Evolutionary conservation across 2,113 vertebrate species (phyloP).

Genomic region (Uropsilus gracilis): DNA sequence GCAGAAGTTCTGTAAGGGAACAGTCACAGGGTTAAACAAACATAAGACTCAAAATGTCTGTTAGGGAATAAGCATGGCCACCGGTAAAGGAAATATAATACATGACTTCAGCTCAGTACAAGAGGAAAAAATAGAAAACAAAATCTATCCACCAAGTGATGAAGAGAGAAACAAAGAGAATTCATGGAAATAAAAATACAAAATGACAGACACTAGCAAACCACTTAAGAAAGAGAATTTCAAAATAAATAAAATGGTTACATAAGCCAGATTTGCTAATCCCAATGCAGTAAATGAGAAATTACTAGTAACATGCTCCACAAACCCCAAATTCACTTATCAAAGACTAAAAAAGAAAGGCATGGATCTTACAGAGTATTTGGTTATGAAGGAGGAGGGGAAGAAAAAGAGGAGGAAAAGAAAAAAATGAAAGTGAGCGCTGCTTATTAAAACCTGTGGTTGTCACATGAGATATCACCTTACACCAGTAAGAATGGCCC

Average conservation of each 20-base stretch:
- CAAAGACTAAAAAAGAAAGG: neutral
- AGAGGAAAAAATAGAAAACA: neutral
- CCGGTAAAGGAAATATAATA: neutral
- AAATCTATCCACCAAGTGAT: neutral
- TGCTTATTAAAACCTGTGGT: neutral
- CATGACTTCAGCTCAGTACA: neutral
- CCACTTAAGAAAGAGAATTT: neutral
- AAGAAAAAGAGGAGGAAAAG: neutral
- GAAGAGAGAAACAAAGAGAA: neutral
- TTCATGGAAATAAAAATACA: neutral
- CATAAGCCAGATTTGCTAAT: neutral
- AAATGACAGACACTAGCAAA: neutral
- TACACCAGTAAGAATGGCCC: no score
- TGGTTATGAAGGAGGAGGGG: neutral
- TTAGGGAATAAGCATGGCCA: no score
- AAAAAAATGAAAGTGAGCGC: neutral
- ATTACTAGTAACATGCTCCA: neutral
- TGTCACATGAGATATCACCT: no score
- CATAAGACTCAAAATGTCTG: neutral
- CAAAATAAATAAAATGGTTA: neutral
- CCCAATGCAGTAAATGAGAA: neutral
- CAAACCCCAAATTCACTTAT: neutral
- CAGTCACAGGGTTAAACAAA: neutral
- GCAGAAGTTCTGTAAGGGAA: neutral
- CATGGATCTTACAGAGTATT: neutral